These are phyloP conservation scores for Xestia rhomboidea DNA, from an alignment of 2,888 invertebrate genomes.

Conservation along the genomic window DNA sequence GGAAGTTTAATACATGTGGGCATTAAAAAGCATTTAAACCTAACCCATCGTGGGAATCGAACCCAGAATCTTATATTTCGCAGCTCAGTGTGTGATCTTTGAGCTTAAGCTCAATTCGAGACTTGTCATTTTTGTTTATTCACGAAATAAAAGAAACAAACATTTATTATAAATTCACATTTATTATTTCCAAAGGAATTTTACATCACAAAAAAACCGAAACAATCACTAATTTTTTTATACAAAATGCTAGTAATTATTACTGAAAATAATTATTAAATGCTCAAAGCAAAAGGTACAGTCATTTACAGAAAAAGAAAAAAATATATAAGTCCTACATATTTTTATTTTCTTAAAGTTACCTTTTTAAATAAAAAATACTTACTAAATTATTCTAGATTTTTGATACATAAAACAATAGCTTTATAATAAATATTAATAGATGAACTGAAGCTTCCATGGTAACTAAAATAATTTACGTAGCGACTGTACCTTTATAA, in stretches of 20 bases:
- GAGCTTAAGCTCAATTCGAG: not conserved
- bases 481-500: conserved; percentile 52
- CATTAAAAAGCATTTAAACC: not conserved
- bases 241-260: conserved; percentile 53
- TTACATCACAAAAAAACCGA: conserved; percentile 74
- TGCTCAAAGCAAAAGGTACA: conserved; percentile 50
- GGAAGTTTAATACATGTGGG: not conserved
- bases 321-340: not conserved
- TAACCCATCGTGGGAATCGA: not conserved
- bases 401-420: not conserved
- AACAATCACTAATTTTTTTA: conserved; percentile 57
- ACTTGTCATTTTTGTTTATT: not conserved
- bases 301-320: conserved; percentile 56
- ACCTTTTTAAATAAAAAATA: not conserved
- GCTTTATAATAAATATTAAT: not conserved
- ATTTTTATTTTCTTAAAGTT: not conserved
- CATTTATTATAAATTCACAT: conserved; percentile 79
- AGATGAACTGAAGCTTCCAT: conserved; percentile 10
- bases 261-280: conserved; percentile 50
- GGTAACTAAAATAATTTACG: conserved; percentile 45
- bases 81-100: too few relatives aligned
- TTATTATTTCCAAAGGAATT: conserved; percentile 80
- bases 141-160: conserved; percentile 48
- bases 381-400: not conserved
- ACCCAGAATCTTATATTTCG: not conserved